phyloP scores from a whole-genome alignment of 2,888 invertebrate genomes.

The Ditula angustiorana region DNA sequence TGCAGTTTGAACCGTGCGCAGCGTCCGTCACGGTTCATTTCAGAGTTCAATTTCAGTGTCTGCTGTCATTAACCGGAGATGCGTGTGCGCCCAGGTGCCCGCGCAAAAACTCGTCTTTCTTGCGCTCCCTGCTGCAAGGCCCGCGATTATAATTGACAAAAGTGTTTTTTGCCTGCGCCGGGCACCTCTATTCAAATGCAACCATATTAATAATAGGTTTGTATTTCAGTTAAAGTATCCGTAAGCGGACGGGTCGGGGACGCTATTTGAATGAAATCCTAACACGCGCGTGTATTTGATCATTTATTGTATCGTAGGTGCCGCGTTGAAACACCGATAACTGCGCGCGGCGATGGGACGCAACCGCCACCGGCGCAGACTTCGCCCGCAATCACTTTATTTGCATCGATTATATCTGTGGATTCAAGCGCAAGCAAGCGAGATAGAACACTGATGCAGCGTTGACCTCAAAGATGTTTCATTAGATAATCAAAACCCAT shows the following conservation, averaged over 20 bases:
- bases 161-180: conserved; percentile 17
- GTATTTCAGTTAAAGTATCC: not conserved
- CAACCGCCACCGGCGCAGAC: too few relatives aligned
- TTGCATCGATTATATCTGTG: too few relatives aligned
- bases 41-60: not conserved
- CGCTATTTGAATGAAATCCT: not conserved
- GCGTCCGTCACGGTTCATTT: not conserved
- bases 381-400: too few relatives aligned
- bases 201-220: conserved; percentile 2
- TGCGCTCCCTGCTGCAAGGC: conserved; percentile 7
- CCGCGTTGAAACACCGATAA: too few relatives aligned
- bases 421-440: too few relatives aligned
- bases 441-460: too few relatives aligned
- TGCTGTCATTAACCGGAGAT: not conserved
- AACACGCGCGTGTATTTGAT: not conserved
- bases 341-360: too few relatives aligned
- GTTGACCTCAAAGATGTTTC: too few relatives aligned
- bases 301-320: not conserved
- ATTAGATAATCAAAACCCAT: too few relatives aligned
- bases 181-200: conserved; percentile 9
- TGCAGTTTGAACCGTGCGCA: not conserved
- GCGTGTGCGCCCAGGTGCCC: conserved; percentile 24
- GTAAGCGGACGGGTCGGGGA: not conserved
- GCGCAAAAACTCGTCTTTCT: conserved; percentile 38
- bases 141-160: conserved; percentile 31